A percentile compares a stretch with the other conserved stretches of the same genome.
These are phyloP conservation scores for Heterodera schachtii DNA, from an alignment of 1,140 invertebrate species.

Conservation along the genomic window DNA sequence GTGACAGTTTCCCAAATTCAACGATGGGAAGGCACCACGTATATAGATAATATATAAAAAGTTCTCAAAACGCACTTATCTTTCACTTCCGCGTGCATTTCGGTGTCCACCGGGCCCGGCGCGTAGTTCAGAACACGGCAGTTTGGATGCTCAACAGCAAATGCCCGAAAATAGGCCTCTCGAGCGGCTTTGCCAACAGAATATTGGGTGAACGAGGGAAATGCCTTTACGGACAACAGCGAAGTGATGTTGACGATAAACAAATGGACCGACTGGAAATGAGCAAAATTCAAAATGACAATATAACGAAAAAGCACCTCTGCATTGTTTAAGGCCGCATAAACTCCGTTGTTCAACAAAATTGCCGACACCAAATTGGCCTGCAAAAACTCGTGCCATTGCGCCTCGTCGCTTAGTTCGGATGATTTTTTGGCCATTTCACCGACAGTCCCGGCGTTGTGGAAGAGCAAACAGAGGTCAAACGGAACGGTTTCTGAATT, in stretches of 20 bases:
- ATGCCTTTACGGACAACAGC: conserved; percentile 76
- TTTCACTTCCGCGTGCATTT: conserved; percentile 79
- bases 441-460: conserved; percentile 87
- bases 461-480: conserved; percentile 77
- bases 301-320: background rate
- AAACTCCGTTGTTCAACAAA: conserved; percentile 36
- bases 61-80: conserved; percentile 67
- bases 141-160: conserved; percentile 79
- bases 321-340: conserved; percentile 29
- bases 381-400: conserved; percentile 72
- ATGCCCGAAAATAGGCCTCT: conserved; percentile 82
- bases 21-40: no score
- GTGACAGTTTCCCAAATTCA: no score
- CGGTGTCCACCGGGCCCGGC: conserved; percentile 87
- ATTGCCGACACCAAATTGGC: conserved; percentile 78
- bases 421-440: conserved; percentile 72
- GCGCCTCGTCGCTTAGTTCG: conserved; percentile 68
- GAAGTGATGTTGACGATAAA: conserved; percentile 86
- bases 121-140: conserved; percentile 85
- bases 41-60: no score
- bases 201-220: conserved; percentile 77
- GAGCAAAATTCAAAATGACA: background rate
- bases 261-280: conserved; percentile 56
- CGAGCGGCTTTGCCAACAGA: conserved; percentile 74
- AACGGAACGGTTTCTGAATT: conserved; percentile 66